Conservation (phyloP, 1,140 invertebrate species). For the Drosophila aff. region DNA sequence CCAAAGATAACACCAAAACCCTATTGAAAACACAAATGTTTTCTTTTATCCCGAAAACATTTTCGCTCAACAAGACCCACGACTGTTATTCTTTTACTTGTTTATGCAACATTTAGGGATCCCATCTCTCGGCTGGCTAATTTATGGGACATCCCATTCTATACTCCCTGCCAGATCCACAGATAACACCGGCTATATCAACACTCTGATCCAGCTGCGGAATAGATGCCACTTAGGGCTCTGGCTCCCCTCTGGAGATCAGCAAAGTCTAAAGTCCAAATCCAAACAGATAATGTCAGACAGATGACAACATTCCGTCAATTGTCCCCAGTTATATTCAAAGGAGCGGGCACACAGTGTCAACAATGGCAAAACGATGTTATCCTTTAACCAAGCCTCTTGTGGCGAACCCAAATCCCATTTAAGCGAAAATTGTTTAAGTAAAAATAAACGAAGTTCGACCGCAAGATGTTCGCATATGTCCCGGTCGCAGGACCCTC, state of each 20-base stretch:
- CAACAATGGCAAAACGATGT: slow-evolving; percentile 81
- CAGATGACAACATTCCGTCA: slow-evolving; percentile 69
- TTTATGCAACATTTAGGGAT: slow-evolving; percentile 21
- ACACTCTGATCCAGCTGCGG: slow-evolving; percentile 45
- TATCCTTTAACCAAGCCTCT: slow-evolving; percentile 82
- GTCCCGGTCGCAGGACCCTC: slow-evolving; percentile 22
- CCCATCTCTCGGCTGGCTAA: neutral
- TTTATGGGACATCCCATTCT: slow-evolving; percentile 15
- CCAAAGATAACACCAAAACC: neutral
- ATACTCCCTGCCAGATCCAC: neutral
- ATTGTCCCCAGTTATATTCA: slow-evolving; percentile 56
- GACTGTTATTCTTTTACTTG: slow-evolving; percentile 5
- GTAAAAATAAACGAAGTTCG: slow-evolving; percentile 70
- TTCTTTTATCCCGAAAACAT: neutral
- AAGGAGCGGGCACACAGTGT: slow-evolving; percentile 46
- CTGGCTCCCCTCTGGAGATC: slow-evolving; percentile 12
- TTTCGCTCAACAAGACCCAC: neutral
- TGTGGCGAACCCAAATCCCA: slow-evolving; percentile 79
- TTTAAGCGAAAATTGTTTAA: slow-evolving; percentile 81
- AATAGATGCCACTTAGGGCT: slow-evolving; percentile 29
- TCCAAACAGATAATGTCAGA: slow-evolving; percentile 57
- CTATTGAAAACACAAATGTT: slow-evolving; percentile 14
- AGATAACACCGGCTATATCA: slow-evolving; percentile 43
- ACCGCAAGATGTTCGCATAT: slow-evolving; percentile 66
- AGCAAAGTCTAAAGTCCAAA: slow-evolving; percentile 15